Base-by-base conservation (phyloP, 2,113 vertebrate genomes). In the Heliornis fulica region DNA sequence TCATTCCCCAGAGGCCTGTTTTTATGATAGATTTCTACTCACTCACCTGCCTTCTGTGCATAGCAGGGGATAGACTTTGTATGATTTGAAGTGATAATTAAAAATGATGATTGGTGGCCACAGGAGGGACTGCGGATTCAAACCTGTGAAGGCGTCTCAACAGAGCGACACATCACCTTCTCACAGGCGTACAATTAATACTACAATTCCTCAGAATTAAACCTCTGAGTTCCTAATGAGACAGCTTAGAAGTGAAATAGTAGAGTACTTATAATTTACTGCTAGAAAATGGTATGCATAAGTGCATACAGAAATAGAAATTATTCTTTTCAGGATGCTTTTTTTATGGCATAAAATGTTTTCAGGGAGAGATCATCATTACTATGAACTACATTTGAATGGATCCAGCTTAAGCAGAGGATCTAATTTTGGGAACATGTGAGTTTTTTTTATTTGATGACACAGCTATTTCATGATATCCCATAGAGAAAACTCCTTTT, bases 81-180 rank as follows among this genome's bases (percentile, higher is more conserved):
- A 31, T 85, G 86, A 91, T 92, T 97, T 72, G 93, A 87, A 89
- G 93, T 11, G 87, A 93, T 96, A 96, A 96, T 96, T 95, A 95
- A 88, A 80, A 81, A 72, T 23, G 22, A 72, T 87, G 86, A 90
- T 93, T 60, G 85, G 80, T 93, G 95, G 91, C 76, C 93, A 77
- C 88, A 26, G 82, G 89, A 94, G 93, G 72, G 83, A 60, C 60
- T 48, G 54, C 40, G 46, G 72, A 59, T 83, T 83, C 90, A 74
- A 86, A 77, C 72, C 68, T 88, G 54, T 92, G 76, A 85, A 59
- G 50, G 66, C 72, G 64, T 86, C 72, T 94, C 59, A 50, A n/a
- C 57, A 71, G 65, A 64, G 54, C 57, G 86, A 56, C 68, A 50
- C 38, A 28, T 50, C 71, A 57, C 38, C 72, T 90, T 84, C 72